Evolutionary conservation across 2,113 vertebrate genomes (phyloP).

Genomic region (Phalacrocorax pelagicus): DNA sequence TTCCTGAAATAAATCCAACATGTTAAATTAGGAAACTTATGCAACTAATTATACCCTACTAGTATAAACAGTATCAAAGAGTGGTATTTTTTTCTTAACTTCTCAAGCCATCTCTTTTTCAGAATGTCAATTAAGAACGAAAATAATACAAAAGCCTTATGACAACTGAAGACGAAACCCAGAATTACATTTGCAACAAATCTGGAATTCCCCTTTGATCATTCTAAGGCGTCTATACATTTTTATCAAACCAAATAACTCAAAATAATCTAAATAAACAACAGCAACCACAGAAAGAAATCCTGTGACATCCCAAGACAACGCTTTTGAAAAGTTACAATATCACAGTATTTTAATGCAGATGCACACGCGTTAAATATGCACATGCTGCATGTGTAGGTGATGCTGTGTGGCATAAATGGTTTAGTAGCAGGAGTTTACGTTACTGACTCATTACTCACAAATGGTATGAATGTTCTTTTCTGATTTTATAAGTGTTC

Average conservation of each 20-base stretch:
- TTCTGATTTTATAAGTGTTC: slow-evolving; percentile 8
- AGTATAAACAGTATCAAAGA: slow-evolving; percentile 13
- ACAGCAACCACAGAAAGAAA: not conserved
- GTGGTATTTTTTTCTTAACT: not conserved
- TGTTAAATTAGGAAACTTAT: slow-evolving; percentile 7
- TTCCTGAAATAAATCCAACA: slow-evolving; percentile 15
- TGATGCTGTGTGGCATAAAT: slow-evolving; percentile 11
- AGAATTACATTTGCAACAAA: not conserved
- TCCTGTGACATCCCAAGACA: not conserved
- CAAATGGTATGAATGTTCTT: slow-evolving; percentile 23
- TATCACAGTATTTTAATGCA: not conserved
- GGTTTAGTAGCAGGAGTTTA: slow-evolving; percentile 32
- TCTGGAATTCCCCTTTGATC: slow-evolving; percentile 30
- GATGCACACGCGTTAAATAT: rapidly evolving
- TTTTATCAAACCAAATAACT: not conserved
- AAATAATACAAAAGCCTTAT: not conserved
- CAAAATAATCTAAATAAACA: not conserved
- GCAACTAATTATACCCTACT: slow-evolving; percentile 22
- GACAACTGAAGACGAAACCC: slow-evolving; percentile 2
- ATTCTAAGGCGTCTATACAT: not conserved
- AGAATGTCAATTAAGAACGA: not conserved
- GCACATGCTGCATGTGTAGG: not conserved
- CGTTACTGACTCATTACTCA: slow-evolving; percentile 22
- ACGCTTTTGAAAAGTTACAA: not conserved
- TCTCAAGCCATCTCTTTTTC: slow-evolving; percentile 9